Conservation (phyloP, 2,113 vertebrate species). For the Emberiza fucata region DNA sequence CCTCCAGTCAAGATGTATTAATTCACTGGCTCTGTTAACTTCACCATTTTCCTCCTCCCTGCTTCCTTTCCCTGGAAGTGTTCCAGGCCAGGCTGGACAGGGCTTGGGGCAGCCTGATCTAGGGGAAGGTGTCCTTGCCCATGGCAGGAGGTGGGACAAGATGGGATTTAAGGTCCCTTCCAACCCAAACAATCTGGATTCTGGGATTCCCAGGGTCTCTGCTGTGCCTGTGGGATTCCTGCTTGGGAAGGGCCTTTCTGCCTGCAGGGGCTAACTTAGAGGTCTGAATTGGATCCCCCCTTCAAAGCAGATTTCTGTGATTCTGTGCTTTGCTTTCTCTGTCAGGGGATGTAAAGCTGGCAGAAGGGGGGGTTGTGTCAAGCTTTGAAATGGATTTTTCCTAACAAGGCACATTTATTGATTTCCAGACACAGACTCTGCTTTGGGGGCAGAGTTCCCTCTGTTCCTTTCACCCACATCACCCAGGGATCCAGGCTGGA, state of each 20-base stretch:
- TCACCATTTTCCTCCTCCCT: background rate
- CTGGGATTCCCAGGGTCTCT: background rate
- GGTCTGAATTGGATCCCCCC: background rate
- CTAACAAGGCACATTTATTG: background rate
- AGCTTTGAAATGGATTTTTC: background rate
- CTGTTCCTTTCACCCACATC: background rate
- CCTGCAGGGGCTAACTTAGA: background rate
- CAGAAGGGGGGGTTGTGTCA: background rate
- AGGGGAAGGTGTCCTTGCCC: background rate
- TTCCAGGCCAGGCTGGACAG: background rate
- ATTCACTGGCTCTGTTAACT: background rate
- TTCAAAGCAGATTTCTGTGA: background rate
- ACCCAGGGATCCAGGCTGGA: background rate
- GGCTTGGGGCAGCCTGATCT: background rate
- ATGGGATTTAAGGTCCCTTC: background rate
- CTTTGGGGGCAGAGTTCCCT: background rate
- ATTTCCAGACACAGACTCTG: background rate
- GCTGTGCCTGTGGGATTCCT: background rate
- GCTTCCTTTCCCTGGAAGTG: background rate
- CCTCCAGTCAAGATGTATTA: background rate
- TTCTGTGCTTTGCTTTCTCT: accelerated
- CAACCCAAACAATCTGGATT: background rate
- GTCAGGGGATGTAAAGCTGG: background rate
- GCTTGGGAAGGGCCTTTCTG: background rate
- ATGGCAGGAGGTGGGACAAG: background rate